phyloP scores from a whole-genome alignment of 2,888 invertebrate species.

The Nebria brevicollis region DNA sequence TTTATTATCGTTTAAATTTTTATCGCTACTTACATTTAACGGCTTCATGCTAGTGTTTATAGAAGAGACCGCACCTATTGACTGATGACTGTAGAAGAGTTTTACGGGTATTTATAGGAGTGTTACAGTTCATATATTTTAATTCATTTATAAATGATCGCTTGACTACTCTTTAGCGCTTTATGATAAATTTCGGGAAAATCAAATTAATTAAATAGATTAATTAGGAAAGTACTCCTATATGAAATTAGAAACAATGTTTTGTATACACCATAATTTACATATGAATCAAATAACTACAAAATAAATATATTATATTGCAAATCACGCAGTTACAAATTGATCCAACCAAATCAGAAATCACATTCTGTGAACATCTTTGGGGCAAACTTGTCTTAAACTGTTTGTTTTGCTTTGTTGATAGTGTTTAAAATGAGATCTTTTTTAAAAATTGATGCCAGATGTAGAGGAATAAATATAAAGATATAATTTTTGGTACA shows the following conservation, averaged over 20 bases:
- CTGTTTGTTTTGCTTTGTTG: no score
- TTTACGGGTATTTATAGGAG: constrained; percentile 26
- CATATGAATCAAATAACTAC: not conserved
- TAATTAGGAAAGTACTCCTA: not conserved
- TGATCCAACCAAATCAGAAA: no score
- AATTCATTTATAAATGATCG: constrained; percentile 14
- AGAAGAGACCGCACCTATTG: constrained; percentile 11
- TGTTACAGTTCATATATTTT: constrained; percentile 25
- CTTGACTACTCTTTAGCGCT: constrained; percentile 23
- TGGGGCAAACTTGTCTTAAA: no score
- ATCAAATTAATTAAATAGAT: not conserved
- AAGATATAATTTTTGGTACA: no score
- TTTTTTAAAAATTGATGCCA: no score
- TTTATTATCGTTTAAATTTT: not conserved
- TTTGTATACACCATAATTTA: not conserved
- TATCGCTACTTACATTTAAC: constrained; percentile 21
- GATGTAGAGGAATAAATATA: no score
- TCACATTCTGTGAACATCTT: no score
- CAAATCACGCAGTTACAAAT: no score
- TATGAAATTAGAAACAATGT: not conserved
- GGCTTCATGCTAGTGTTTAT: constrained; percentile 22
- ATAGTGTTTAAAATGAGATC: no score
- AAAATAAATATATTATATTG: no score
- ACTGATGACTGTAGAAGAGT: constrained; percentile 23
- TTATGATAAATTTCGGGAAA: constrained; percentile 19